Evolutionary conservation across 2,888 invertebrate genomes (phyloP), one percentile per base, ranked within the genome.

Genomic region (Odontomyia ornata): DNA sequence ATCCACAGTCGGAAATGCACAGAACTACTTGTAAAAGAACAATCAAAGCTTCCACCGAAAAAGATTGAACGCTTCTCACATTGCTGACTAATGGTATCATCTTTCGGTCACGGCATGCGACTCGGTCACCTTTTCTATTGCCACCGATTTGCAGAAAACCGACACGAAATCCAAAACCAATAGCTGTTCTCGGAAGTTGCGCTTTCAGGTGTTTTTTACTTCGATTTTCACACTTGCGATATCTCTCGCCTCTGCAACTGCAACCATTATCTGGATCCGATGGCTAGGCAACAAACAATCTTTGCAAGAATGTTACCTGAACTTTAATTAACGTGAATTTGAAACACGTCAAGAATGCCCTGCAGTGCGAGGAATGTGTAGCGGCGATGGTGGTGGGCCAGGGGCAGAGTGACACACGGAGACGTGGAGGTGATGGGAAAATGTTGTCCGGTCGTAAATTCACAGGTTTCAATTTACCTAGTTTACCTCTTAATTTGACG

Each of bases 401-500:
- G 52, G 4, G 52, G 13, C 7, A 13, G n/a, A 18, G 52, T 52
- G 52, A 52, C 7, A 13, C n/a, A n/a, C n/a, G n/a, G 60, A 7
- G 23, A 60, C 15, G 60, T 11, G 0, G n/a, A 60, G 11, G 25
- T 13, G 60, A 47, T 69, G 69, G 47, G 69, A 69, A 65, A 69
- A 2, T 52, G 72, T 52, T 52, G 11, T 72, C 18, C 13, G 72
- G 21, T 28, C 28, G 25, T 56, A 28, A 72, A 60, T 73, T 60
- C 43, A 60, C 73, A 47, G 13, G 60, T 69, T 69, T 69, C 69
- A 46, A 69, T 69, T 69, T 47, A 47, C 46, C 21, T 36, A 73
- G 60, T 60, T 36, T 60, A 73, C 73, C 73, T 36, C 57, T 73
- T 73, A 73, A 73, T 73, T 73, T 73, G 57, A 43, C 60, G 60